Conservation (phyloP, 1,140 invertebrate genomes). For the Zaprionus vittiger region DNA sequence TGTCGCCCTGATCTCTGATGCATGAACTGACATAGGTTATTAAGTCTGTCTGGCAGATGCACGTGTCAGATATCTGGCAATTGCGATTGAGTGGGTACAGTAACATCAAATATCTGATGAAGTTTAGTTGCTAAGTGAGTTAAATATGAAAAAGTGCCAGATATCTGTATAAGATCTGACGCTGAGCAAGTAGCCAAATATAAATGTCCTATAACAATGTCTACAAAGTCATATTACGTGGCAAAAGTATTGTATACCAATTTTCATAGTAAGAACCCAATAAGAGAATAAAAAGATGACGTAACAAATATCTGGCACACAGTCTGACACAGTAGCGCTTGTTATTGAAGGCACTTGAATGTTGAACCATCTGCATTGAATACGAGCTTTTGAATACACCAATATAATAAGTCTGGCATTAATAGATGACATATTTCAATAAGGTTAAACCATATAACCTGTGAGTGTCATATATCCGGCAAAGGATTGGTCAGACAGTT, state of each 20-base stretch:
- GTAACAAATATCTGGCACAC: neutral
- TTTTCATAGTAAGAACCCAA: neutral
- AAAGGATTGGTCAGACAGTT: neutral
- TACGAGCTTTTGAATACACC: too few species aligned
- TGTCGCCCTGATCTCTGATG: neutral
- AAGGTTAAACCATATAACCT: too few species aligned
- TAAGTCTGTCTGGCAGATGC: neutral
- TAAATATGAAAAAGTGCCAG: neutral
- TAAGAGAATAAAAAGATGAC: neutral
- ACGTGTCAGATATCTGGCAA: neutral
- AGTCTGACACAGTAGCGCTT: too few species aligned
- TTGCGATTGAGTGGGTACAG: too few species aligned
- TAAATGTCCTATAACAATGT: neutral
- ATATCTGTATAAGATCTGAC: neutral
- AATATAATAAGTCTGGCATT: too few species aligned
- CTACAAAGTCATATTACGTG: neutral
- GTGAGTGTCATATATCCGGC: neutral
- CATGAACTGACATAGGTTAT: neutral
- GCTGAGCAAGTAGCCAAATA: too few species aligned
- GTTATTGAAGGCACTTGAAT: too few species aligned
- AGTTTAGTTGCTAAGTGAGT: neutral
- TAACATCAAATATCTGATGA: neutral
- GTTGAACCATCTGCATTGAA: too few species aligned
- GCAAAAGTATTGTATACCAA: neutral
- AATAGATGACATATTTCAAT: too few species aligned